phyloP scores from a whole-genome alignment of 2,888 invertebrate species.

The Stenodema calcarata region DNA sequence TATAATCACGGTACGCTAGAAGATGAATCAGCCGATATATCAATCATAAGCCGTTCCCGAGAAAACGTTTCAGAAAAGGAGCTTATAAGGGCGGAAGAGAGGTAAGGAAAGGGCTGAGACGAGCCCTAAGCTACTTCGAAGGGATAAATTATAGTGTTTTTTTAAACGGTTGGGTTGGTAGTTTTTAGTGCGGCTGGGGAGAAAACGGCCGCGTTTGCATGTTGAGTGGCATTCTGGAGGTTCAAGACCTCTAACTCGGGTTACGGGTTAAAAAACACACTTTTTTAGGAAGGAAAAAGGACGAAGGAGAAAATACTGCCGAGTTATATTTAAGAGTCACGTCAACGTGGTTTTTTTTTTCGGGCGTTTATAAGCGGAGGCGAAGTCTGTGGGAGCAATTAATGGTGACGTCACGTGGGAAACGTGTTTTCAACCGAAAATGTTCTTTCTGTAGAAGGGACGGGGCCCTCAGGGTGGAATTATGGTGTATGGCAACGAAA shows the following conservation, averaged over 20 bases:
- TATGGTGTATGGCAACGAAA: neutral
- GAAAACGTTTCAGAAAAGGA: neutral
- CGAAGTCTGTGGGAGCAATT: neutral
- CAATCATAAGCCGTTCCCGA: neutral
- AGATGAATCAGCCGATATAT: too few species aligned
- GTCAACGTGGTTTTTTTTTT: neutral
- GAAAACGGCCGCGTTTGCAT: constrained; percentile 8
- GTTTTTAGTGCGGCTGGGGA: neutral
- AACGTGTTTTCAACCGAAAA: neutral
- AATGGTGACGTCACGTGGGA: constrained; percentile 28
- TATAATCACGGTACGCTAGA: too few species aligned
- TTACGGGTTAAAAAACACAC: neutral
- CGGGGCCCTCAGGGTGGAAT: neutral
- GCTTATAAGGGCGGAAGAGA: neutral
- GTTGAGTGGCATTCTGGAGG: neutral
- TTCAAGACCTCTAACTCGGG: neutral
- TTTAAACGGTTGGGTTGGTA: neutral
- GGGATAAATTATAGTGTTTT: constrained; percentile 1
- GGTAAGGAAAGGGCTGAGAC: neutral
- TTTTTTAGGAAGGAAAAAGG: neutral
- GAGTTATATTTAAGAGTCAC: constrained; percentile 25
- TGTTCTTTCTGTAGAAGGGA: neutral
- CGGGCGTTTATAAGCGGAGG: neutral
- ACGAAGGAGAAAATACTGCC: neutral
- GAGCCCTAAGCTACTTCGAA: neutral